phyloP scores from a whole-genome alignment of 2,888 invertebrate genomes.

The Aphrophora alni region DNA sequence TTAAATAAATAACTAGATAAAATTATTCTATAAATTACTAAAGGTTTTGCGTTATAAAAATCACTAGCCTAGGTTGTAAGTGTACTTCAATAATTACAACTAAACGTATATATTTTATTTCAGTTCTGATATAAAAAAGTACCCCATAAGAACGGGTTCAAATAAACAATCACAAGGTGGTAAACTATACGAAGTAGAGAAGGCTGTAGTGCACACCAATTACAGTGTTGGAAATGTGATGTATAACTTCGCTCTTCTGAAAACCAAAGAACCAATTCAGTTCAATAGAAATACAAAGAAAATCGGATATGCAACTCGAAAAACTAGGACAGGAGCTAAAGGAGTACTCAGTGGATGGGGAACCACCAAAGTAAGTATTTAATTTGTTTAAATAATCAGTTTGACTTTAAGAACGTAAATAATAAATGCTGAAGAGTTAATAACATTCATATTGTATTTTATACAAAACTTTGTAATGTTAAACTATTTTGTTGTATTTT shows the following conservation, averaged over 20 bases:
- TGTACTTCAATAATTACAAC: too few relatives aligned
- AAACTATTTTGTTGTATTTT: too few relatives aligned
- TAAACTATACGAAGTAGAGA: neutral
- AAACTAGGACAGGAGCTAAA: neutral
- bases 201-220: neutral
- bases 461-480: too few relatives aligned
- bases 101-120: neutral
- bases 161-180: neutral
- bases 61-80: too few relatives aligned
- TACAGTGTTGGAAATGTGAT: neutral
- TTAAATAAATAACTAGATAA: too few relatives aligned
- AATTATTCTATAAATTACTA: too few relatives aligned
- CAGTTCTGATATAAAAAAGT: neutral
- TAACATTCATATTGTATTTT: too few relatives aligned
- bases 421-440: too few relatives aligned
- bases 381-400: too few relatives aligned
- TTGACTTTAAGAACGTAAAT: too few relatives aligned
- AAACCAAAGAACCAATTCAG: neutral
- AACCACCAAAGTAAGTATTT: too few relatives aligned
- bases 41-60: too few relatives aligned
- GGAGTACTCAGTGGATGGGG: neutral
- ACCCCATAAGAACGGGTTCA: neutral
- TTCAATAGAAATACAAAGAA: neutral
- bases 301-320: neutral
- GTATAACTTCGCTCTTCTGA: neutral